Percentiles rank a stretch among this genome's conserved stretches.
These are phyloP conservation scores for Acanthurus lineatus DNA, from an alignment of 2,797 vertebrate species.

Conservation along the genomic window DNA sequence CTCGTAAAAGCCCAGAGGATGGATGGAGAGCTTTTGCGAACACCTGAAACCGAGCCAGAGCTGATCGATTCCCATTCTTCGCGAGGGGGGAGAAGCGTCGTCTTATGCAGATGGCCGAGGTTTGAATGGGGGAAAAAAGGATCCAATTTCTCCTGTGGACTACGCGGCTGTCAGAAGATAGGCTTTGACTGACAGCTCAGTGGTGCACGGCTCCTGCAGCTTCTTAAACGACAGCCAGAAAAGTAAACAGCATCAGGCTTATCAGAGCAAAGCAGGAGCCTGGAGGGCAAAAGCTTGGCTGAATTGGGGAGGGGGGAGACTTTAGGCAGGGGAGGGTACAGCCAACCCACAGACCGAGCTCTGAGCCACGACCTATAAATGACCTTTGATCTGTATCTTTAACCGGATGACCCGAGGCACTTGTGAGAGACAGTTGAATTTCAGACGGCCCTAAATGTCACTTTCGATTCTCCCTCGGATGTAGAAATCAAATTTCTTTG, in stretches of 20 bases:
- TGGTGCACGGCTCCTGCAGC: conserved; percentile 73
- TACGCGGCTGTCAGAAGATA: conserved; percentile 82
- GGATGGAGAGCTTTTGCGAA: conserved; percentile 51
- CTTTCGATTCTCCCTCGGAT: conserved; percentile 41
- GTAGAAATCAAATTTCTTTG: conserved; percentile 42
- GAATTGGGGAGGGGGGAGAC: conserved; percentile 58
- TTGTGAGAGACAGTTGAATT: conserved; percentile 42
- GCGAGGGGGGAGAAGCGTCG: conserved; percentile 55
- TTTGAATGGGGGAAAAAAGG: conserved; percentile 79
- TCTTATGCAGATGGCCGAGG: conserved; percentile 77
- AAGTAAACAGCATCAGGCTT: conserved; percentile 85
- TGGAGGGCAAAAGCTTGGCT: conserved; percentile 73
- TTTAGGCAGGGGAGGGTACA: conserved; percentile 61
- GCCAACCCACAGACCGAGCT: conserved; percentile 54
- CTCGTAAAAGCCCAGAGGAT: conserved; percentile 58
- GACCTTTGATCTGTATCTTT: conserved; percentile 75
- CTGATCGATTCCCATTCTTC: conserved; percentile 77
- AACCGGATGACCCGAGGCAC: conserved; percentile 44
- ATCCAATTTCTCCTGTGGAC: conserved; percentile 81
- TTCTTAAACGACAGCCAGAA: conserved; percentile 74
- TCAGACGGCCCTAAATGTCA: conserved; percentile 55
- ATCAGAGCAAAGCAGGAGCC: conserved; percentile 84
- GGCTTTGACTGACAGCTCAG: conserved; percentile 84
- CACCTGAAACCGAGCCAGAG: conserved; percentile 76
- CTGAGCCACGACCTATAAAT: conserved; percentile 54